Conservation (phyloP, 2,797 vertebrate genomes). For the Semaprochilodus insignis region DNA sequence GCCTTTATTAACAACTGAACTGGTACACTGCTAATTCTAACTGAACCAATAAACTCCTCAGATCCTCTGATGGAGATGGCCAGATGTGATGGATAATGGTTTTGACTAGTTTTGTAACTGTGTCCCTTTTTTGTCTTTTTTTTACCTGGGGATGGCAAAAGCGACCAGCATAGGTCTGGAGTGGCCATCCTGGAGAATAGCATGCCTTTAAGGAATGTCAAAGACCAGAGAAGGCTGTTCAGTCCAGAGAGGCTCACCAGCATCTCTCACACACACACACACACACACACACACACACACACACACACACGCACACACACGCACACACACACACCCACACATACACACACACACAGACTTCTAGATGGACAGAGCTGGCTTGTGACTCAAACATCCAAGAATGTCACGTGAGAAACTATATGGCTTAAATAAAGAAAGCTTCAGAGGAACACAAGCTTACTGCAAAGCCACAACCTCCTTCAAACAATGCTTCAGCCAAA, state of each 20-base stretch:
- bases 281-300: not conserved
- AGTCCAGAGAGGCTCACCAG: conserved; percentile 44
- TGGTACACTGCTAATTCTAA: not conserved
- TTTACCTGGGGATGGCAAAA: conserved; percentile 41
- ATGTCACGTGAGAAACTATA: not conserved
- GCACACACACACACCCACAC: not conserved
- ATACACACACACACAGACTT: not conserved
- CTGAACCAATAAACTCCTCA: conserved; percentile 40
- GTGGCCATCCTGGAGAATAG: conserved; percentile 43
- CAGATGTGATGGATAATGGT: conserved; percentile 36
- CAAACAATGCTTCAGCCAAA: not conserved
- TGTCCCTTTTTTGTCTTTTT: not conserved
- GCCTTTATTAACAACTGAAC: conserved; percentile 4
- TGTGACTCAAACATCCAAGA: not conserved
- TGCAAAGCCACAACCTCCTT: not conserved
- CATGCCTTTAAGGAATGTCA: conserved; percentile 55
- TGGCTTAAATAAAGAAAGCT: not conserved
- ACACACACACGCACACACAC: not conserved
- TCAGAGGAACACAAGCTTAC: too few relatives aligned
- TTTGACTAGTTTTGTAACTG: conserved; percentile 38
- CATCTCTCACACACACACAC: not conserved
- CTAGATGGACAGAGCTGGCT: not conserved
- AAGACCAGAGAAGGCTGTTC: conserved; percentile 58
- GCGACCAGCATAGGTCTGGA: conserved; percentile 42
- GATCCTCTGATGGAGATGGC: conserved; percentile 50